Conservation (phyloP, 2,113 vertebrate genomes). For the Gobius niger region DNA sequence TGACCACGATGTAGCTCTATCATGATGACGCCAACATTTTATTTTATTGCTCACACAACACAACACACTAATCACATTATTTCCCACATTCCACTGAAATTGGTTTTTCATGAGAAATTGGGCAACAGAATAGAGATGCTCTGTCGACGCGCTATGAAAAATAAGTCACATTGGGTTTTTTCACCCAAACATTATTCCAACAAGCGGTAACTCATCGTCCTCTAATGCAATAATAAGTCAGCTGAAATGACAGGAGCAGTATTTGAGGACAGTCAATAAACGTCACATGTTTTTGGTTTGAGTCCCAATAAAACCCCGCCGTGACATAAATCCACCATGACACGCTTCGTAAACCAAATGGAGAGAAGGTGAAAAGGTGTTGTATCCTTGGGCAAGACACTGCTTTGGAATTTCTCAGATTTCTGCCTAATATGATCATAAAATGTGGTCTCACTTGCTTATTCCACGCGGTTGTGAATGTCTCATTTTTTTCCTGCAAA, state of each 20-base stretch:
- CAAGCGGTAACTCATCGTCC: conserved; percentile 29
- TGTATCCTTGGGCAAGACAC: no score
- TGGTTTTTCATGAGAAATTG: conserved; percentile 7
- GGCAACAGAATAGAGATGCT: conserved; percentile 1
- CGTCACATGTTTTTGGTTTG: conserved; percentile 44
- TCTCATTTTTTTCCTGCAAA: no score
- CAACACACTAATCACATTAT: neutral
- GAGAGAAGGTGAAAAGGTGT: no score
- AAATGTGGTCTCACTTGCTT: no score
- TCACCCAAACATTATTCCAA: conserved; percentile 23
- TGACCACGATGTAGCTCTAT: no score
- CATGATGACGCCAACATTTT: conserved; percentile 2
- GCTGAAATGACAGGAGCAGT: conserved; percentile 20
- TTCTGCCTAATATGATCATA: no score
- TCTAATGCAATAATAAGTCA: conserved; percentile 40
- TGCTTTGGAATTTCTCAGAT: no score
- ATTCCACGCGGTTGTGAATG: no score
- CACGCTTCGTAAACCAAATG: neutral
- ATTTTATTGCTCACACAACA: conserved; percentile 3
- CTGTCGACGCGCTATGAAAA: conserved; percentile 17
- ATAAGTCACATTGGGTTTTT: conserved; percentile 32
- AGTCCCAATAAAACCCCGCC: conserved; percentile 17
- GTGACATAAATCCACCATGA: conserved; percentile 29
- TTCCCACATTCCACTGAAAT: conserved; percentile 7
- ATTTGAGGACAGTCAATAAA: conserved; percentile 34